Percentiles rank a stretch among this genome's conserved stretches.
phyloP scores from a whole-genome alignment of 2,888 invertebrate genomes.

The Hypena proboscidalis region DNA sequence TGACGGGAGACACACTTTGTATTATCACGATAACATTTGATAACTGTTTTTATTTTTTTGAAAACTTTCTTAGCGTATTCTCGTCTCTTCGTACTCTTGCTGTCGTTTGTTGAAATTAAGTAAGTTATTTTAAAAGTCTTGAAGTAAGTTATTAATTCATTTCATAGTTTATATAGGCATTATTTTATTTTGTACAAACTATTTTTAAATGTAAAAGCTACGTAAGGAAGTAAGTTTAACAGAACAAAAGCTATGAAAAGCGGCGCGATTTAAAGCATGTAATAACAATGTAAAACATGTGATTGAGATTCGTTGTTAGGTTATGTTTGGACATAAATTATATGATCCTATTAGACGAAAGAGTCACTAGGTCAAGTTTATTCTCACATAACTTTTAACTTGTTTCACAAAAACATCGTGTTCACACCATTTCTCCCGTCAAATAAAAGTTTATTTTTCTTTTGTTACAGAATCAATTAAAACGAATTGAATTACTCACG shows the following conservation, averaged over 20 bases:
- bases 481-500: conserved; percentile 32
- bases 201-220: too few species aligned
- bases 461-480: conserved; percentile 23
- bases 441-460: conserved; percentile 15
- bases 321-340: too few species aligned
- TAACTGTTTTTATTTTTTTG: conserved; percentile 1
- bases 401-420: neutral
- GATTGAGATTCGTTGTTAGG: too few species aligned
- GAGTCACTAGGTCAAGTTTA: neutral
- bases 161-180: neutral
- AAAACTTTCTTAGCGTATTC: neutral
- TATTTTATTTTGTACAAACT: too few species aligned
- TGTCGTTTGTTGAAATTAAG: neutral
- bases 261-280: too few species aligned
- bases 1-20: conserved; percentile 37
- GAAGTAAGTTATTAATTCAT: neutral
- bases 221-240: too few species aligned
- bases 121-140: neutral
- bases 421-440: conserved; percentile 2
- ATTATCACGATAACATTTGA: conserved; percentile 27
- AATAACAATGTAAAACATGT: too few species aligned
- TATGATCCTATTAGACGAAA: too few species aligned
- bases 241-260: too few species aligned
- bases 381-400: neutral
- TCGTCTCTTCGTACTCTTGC: too few species aligned